Percentiles rank a stretch among this genome's conserved stretches.
phyloP scores from a whole-genome alignment of 2,888 invertebrate genomes.

The Endotricha flammealis region DNA sequence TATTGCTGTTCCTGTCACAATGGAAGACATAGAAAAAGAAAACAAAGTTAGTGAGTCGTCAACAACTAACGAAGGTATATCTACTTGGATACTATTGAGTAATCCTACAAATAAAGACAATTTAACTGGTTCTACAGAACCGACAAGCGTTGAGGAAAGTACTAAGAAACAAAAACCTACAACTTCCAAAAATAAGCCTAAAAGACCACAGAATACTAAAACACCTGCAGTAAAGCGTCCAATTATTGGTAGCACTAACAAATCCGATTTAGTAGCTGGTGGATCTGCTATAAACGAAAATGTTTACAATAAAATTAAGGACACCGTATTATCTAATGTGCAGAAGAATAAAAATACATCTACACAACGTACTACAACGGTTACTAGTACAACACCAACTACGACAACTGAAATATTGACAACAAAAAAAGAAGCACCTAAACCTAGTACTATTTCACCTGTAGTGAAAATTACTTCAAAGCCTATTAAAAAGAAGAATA shows the following conservation, averaged over 20 bases:
- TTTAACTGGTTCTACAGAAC: constrained; percentile 49
- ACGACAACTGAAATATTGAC: constrained; percentile 42
- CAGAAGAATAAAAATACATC: constrained; percentile 68
- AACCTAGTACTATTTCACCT: constrained; percentile 30
- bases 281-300: constrained; percentile 72
- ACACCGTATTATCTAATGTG: constrained; percentile 76
- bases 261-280: constrained; percentile 65
- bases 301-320: constrained; percentile 79
- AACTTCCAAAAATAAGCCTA: constrained; percentile 50
- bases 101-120: constrained; percentile 54
- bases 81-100: constrained; percentile 87
- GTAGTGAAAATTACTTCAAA: constrained; percentile 47
- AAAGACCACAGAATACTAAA: constrained; percentile 55
- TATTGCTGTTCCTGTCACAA: constrained; percentile 81
- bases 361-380: constrained; percentile 35
- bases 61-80: constrained; percentile 82
- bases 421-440: constrained; percentile 45
- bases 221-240: constrained; percentile 46
- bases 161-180: constrained; percentile 53
- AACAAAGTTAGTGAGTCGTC: constrained; percentile 68
- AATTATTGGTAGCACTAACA: constrained; percentile 64
- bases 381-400: constrained; percentile 32
- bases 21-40: constrained; percentile 80
- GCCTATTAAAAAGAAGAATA: constrained; percentile 59
- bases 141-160: constrained; percentile 51